These are phyloP conservation scores for Camelus bactrianus DNA, from an alignment of 2,113 vertebrate species.

Conservation along the genomic window DNA sequence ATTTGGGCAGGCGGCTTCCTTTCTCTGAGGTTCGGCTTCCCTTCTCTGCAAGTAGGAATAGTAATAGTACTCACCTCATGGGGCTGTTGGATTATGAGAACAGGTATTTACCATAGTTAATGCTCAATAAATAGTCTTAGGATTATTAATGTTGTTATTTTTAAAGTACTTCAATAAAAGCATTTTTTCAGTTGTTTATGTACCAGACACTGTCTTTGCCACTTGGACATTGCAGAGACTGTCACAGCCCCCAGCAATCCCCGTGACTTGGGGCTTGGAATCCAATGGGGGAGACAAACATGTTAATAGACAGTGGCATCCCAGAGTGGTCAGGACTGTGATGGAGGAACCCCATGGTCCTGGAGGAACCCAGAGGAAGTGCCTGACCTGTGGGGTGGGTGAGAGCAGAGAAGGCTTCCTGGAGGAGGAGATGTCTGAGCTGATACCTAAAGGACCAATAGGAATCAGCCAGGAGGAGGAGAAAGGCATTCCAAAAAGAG, in stretches of 20 bases:
- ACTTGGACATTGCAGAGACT: neutral
- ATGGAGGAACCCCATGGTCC: neutral
- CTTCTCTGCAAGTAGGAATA: neutral
- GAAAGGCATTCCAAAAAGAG: neutral
- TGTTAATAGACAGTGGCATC: neutral
- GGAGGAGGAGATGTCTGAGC: neutral
- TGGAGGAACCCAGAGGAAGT: neutral
- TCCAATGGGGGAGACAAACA: neutral
- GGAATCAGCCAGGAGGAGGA: neutral
- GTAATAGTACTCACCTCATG: neutral
- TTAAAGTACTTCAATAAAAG: constrained; percentile 38
- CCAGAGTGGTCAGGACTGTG: neutral
- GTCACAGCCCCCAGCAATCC: neutral
- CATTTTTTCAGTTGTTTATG: neutral
- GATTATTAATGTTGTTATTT: constrained; percentile 1
- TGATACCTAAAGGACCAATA: neutral
- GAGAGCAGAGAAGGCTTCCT: constrained; percentile 30
- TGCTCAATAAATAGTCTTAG: constrained; percentile 10
- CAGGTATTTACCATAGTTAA: neutral
- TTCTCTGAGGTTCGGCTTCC: neutral
- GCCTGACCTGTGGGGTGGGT: neutral
- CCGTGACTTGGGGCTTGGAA: neutral
- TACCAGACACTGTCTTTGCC: neutral
- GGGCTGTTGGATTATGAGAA: constrained; percentile 31
- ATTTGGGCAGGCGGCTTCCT: neutral